These are phyloP conservation scores for Alethe castanea DNA, from an alignment of 2,113 vertebrate species.

Conservation along the genomic window DNA sequence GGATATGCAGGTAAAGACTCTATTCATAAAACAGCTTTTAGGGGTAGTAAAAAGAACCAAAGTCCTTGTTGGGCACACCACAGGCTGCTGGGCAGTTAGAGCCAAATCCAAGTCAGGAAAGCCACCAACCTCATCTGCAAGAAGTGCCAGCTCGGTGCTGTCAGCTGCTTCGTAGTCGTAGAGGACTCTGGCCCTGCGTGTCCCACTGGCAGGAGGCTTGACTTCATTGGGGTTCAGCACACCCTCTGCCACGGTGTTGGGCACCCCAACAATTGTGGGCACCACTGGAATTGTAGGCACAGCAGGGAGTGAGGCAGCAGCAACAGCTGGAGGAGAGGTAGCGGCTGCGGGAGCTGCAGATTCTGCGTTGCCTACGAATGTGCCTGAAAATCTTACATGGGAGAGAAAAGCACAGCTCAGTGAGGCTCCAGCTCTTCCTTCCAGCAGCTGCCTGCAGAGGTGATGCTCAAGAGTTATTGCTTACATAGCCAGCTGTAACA, in stretches of 20 bases:
- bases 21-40: not conserved
- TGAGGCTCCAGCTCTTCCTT: not conserved
- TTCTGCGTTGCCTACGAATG: slow-evolving; percentile 80
- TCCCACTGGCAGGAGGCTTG: slow-evolving; percentile 87
- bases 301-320: slow-evolving; percentile 48
- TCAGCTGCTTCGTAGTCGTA: slow-evolving; percentile 95
- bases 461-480: not conserved
- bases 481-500: not conserved
- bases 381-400: slow-evolving; percentile 82
- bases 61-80: not conserved
- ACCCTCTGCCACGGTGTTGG: slow-evolving; percentile 67
- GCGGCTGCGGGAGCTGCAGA: slow-evolving; percentile 59
- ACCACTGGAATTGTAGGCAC: slow-evolving; percentile 74
- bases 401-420: not conserved
- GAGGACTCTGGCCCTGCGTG: slow-evolving; percentile 91
- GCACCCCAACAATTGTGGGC: slow-evolving; percentile 51
- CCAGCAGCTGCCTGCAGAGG: not conserved
- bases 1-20: not conserved
- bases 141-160: slow-evolving; percentile 89
- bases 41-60: not conserved
- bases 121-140: slow-evolving; percentile 89
- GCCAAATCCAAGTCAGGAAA: not conserved
- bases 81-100: fast-evolving
- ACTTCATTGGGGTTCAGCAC: slow-evolving; percentile 86
- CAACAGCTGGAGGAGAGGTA: slow-evolving; percentile 57